Conservation (phyloP, 2,113 vertebrate genomes). For the Excalfactoria chinensis region DNA sequence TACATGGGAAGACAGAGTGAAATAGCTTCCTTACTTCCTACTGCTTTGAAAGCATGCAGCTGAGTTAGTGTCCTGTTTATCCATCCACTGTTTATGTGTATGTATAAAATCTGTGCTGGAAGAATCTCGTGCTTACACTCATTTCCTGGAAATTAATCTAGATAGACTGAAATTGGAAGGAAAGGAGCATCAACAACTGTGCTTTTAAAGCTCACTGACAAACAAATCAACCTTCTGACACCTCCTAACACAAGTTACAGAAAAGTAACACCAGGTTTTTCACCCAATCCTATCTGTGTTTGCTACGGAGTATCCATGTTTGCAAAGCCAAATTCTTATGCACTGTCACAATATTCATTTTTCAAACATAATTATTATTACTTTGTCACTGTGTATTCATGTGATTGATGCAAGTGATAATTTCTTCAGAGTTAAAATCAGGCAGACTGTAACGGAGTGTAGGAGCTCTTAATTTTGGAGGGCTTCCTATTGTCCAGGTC, state of each 20-base stretch:
- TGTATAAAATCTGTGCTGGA: not conserved
- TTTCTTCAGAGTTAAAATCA: not conserved
- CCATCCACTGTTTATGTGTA: not conserved
- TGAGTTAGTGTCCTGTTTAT: not conserved
- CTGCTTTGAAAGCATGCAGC: not conserved
- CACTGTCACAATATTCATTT: not conserved
- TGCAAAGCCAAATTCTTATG: not conserved
- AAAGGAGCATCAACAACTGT: not conserved
- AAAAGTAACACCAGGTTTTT: not conserved
- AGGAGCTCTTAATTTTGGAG: not conserved
- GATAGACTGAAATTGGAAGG: not conserved
- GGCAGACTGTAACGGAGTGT: not conserved
- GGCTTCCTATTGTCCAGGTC: fast-evolving
- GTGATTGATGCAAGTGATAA: not conserved
- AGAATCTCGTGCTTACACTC: not conserved
- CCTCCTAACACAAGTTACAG: fast-evolving
- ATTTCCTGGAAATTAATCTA: not conserved
- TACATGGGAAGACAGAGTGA: fast-evolving
- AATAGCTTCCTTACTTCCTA: not conserved
- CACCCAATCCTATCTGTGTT: not conserved
- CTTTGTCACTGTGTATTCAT: not conserved
- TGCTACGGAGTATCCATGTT: not conserved
- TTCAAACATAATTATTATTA: not conserved
- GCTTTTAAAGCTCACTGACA: not conserved
- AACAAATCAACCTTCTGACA: not conserved